phyloP scores from a whole-genome alignment of 2,888 invertebrate species.

The Clusia tigrina region DNA sequence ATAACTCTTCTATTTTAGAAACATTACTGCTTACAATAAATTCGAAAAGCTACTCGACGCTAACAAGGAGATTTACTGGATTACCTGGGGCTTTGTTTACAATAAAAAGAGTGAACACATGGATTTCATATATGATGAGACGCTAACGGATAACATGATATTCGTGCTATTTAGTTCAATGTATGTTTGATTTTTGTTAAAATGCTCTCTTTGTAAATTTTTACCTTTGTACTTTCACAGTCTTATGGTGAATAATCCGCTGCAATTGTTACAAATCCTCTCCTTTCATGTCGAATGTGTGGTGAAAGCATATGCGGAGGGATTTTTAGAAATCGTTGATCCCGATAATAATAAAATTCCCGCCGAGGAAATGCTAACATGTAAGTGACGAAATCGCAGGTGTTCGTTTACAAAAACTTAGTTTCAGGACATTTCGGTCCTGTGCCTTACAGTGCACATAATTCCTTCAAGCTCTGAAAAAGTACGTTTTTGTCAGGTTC shows the following conservation, averaged over 20 bases:
- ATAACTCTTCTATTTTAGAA: slow-evolving; percentile 41
- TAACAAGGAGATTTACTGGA: slow-evolving; percentile 60
- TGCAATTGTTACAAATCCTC: slow-evolving; percentile 72
- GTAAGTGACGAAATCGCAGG: no score
- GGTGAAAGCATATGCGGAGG: slow-evolving; percentile 69
- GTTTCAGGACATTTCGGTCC: no score
- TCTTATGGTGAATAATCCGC: slow-evolving; percentile 69
- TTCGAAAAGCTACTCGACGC: slow-evolving; percentile 59
- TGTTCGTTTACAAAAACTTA: no score
- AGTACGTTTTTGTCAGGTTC: no score
- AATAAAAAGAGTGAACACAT: slow-evolving; percentile 61
- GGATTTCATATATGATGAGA: slow-evolving; percentile 61
- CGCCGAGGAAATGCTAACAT: slow-evolving; percentile 60
- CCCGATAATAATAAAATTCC: slow-evolving; percentile 61
- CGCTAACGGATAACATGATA: slow-evolving; percentile 62
- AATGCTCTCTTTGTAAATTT: slow-evolving; percentile 1
- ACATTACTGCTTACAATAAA: slow-evolving; percentile 56
- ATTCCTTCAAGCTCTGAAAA: no score
- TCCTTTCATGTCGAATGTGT: slow-evolving; percentile 73
- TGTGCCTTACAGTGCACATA: no score
- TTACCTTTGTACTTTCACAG: slow-evolving; percentile 50
- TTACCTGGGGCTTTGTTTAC: slow-evolving; percentile 60
- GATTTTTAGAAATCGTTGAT: slow-evolving; percentile 62
- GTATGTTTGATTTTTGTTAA: slow-evolving; percentile 42
- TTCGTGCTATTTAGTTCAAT: slow-evolving; percentile 62